Evolutionary conservation across 1,140 invertebrate genomes (phyloP).

Genomic region (Scaptomyza montana): DNA sequence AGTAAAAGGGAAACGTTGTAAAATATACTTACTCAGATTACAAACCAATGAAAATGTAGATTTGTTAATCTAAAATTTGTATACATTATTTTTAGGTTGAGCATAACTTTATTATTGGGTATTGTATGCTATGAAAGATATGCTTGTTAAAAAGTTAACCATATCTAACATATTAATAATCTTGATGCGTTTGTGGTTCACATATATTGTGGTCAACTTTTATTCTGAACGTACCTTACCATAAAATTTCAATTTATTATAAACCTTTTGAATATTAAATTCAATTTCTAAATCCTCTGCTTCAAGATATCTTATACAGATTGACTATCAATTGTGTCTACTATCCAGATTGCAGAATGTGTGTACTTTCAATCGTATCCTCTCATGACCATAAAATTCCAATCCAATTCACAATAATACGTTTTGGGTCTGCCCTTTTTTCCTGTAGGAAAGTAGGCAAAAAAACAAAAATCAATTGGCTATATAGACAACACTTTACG

Average conservation of each 20-base stretch:
- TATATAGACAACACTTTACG: constrained; percentile 58
- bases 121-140: too few relatives aligned
- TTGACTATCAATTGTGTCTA: constrained; percentile 12
- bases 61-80: not conserved
- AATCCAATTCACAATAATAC: constrained; percentile 24
- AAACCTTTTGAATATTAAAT: constrained; percentile 8
- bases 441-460: not conserved
- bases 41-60: too few relatives aligned
- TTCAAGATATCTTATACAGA: constrained; percentile 15
- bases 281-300: constrained; percentile 3
- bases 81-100: too few relatives aligned
- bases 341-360: constrained; percentile 3
- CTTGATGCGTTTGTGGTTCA: too few relatives aligned
- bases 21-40: too few relatives aligned
- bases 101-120: not conserved
- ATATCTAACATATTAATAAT: too few relatives aligned
- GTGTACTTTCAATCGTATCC: not conserved
- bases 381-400: constrained; percentile 32
- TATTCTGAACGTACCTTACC: not conserved
- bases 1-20: too few relatives aligned
- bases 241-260: not conserved
- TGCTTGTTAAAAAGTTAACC: too few relatives aligned
- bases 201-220: too few relatives aligned
- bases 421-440: not conserved
- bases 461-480: constrained; percentile 75